Conservation (phyloP, 2,113 vertebrate species). For the zebrafish (Danio rerio) region DNA sequence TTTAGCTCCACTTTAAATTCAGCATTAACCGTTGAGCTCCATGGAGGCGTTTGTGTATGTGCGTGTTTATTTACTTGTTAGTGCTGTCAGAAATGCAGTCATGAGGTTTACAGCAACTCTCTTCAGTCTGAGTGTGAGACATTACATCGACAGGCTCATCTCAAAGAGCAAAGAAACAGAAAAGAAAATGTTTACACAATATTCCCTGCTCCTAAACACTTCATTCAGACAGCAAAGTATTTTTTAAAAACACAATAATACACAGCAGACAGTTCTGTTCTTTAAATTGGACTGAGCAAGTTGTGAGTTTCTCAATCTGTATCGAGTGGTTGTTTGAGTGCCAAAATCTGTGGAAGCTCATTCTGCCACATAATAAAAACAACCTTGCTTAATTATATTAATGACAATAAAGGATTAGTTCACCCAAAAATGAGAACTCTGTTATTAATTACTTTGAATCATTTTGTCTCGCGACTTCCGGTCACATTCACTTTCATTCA, state of each 20-base stretch:
- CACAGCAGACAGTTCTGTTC: not conserved
- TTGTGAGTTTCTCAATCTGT: not conserved
- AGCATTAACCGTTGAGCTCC: not conserved
- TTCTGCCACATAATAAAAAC: not conserved
- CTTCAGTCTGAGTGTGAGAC: slow-evolving; percentile 33
- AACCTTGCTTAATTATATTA: not conserved
- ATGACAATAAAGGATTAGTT: not conserved
- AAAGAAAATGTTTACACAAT: slow-evolving; percentile 13
- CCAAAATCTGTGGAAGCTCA: not conserved
- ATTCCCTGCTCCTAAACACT: not conserved
- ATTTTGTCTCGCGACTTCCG: no score
- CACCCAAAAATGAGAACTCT: no score
- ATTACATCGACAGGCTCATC: slow-evolving; percentile 19
- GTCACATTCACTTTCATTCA: no score
- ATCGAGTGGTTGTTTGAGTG: not conserved
- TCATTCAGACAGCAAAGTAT: slow-evolving; percentile 24
- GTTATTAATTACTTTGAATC: no score
- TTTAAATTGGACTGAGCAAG: not conserved
- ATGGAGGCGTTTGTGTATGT: not conserved
- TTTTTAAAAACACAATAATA: slow-evolving; percentile 7
- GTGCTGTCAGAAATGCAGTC: slow-evolving; percentile 23
- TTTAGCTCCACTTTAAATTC: not conserved
- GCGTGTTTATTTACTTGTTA: slow-evolving; percentile 27
- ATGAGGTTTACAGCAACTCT: slow-evolving; percentile 27
- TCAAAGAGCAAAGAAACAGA: slow-evolving; percentile 31